These are phyloP conservation scores for Polydrusus tereticollis DNA, from an alignment of 2,888 invertebrate genomes.

Conservation along the genomic window DNA sequence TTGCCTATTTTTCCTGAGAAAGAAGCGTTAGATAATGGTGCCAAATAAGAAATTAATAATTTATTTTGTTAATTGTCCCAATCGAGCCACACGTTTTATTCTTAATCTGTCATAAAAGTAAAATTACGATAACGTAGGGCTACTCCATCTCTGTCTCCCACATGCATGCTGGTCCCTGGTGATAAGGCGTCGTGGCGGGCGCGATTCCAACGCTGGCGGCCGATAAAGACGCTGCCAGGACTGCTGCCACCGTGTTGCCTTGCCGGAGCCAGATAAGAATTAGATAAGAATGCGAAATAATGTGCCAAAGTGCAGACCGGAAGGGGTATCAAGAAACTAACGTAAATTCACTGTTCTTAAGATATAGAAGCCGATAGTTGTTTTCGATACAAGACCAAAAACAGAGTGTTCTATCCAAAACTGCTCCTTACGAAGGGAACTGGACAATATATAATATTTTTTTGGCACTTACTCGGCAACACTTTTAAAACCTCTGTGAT, in stretches of 20 bases:
- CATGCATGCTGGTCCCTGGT: constrained; percentile 37
- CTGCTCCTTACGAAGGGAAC: too few species aligned
- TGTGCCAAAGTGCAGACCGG: constrained; percentile 40
- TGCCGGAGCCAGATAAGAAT: constrained; percentile 17
- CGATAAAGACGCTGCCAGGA: constrained; percentile 41
- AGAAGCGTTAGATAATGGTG: too few species aligned
- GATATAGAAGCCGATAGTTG: neutral
- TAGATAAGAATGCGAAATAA: constrained; percentile 29
- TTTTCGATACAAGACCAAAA: neutral
- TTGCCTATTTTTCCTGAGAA: too few species aligned
- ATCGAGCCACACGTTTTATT: too few species aligned
- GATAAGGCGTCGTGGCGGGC: constrained; percentile 45
- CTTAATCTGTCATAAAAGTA: too few species aligned
- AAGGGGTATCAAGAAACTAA: constrained; percentile 44
- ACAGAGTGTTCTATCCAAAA: too few species aligned
- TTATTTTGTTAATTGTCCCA: too few species aligned
- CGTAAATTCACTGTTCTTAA: constrained; percentile 29
- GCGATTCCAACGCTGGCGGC: constrained; percentile 35
- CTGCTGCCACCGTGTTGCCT: constrained; percentile 29
- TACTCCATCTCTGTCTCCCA: neutral
- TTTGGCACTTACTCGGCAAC: too few species aligned
- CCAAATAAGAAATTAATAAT: too few species aligned
- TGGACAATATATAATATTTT: too few species aligned
- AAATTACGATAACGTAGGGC: neutral
- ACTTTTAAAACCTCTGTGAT: too few species aligned